Evolutionary conservation across 2,797 vertebrate species (phyloP).

Genomic region (Poeciliopsis presidionis): DNA sequence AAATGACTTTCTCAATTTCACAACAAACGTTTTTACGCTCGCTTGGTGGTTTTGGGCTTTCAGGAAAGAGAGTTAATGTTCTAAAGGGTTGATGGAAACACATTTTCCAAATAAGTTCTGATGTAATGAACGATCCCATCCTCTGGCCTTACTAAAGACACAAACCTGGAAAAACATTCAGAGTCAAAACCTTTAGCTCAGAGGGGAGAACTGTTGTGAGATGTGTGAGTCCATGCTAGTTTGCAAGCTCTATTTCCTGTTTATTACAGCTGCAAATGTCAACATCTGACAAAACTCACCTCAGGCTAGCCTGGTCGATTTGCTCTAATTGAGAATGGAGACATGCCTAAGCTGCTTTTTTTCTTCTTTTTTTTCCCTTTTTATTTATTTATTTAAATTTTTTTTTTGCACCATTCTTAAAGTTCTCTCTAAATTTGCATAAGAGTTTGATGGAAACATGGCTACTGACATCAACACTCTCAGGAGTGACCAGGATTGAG

Average conservation of each 20-base stretch:
- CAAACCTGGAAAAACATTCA: background rate
- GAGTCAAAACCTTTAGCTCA: background rate
- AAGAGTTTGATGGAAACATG: background rate
- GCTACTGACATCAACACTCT: background rate
- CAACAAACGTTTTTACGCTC: background rate
- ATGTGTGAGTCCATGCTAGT: background rate
- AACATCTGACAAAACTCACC: background rate
- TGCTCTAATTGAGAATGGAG: background rate
- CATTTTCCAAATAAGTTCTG: background rate
- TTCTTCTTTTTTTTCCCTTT: no score
- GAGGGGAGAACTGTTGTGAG: background rate
- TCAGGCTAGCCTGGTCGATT: background rate
- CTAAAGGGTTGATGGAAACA: background rate
- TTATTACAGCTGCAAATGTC: background rate
- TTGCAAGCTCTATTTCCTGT: background rate
- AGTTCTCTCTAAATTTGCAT: background rate
- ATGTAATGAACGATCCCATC: background rate
- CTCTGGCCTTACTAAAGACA: background rate
- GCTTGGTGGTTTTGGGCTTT: background rate
- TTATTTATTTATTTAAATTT: background rate
- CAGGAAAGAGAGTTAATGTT: background rate
- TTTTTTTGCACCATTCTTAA: background rate
- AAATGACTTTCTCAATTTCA: background rate
- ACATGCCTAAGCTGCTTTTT: background rate
- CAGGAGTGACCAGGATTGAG: background rate